Percentiles rank a stretch among this genome's conserved stretches.
Conservation (phyloP, 2,797 vertebrate species). For the Erethizon dorsatum region DNA sequence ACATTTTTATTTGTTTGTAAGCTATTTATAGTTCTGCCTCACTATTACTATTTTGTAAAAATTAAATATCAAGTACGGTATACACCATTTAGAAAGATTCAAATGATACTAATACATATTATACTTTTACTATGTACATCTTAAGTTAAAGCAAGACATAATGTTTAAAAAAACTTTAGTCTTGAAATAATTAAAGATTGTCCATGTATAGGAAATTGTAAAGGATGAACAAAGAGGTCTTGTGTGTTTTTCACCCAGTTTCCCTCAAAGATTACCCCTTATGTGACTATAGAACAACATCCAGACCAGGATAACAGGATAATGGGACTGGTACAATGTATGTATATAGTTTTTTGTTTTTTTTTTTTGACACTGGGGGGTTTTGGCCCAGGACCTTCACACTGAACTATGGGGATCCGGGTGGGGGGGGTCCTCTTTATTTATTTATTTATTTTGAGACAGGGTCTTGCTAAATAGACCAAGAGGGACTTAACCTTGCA, state of each 20-base stretch:
- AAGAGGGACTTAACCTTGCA: no score
- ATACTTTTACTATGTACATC: background rate
- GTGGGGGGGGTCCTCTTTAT: no score
- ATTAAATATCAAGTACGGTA: background rate
- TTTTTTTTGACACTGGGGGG: no score
- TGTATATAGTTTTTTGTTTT: background rate
- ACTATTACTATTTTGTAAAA: background rate
- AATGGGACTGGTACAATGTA: background rate
- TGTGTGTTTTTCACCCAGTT: background rate
- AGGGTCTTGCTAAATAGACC: no score
- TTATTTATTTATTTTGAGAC: no score
- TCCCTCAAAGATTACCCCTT: background rate
- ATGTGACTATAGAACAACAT: background rate
- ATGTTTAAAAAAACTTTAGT: background rate
- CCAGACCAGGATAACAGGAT: background rate
- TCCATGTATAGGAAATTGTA: background rate
- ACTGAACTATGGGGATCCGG: no score
- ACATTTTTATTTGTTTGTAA: conserved; percentile 6
- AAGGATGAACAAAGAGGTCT: background rate
- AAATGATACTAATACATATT: background rate
- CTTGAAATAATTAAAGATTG: conserved; percentile 13
- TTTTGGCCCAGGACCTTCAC: no score
- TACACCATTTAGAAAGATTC: background rate
- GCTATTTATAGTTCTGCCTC: background rate
- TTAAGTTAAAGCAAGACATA: background rate